phyloP scores from a whole-genome alignment of 2,113 vertebrate genomes.

The Ellobius talpinus region DNA sequence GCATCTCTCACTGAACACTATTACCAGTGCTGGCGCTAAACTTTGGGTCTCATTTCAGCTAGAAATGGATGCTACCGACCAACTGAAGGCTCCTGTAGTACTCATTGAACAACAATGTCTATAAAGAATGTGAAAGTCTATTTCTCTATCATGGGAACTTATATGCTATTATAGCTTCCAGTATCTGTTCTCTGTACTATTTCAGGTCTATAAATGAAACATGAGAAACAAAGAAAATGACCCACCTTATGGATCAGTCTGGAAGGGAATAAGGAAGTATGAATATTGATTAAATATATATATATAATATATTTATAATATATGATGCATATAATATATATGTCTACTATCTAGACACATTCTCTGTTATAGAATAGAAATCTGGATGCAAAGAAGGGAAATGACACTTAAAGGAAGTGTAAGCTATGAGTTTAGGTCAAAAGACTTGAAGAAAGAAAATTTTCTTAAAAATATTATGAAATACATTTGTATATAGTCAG shows the following conservation, averaged over 20 bases:
- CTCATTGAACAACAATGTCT: not conserved
- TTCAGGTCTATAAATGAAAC: not conserved
- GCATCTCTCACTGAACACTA: not conserved
- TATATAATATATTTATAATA: not conserved
- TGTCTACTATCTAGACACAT: not conserved
- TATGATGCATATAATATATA: not conserved
- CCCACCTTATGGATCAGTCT: not conserved
- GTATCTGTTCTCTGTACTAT: not conserved
- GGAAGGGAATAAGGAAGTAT: not conserved
- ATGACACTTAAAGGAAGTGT: fast-evolving
- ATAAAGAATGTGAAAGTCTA: no score
- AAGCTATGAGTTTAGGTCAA: not conserved
- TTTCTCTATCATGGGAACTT: not conserved
- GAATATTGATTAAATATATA: not conserved
- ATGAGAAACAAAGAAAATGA: not conserved
- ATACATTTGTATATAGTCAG: not conserved
- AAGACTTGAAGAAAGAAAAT: not conserved
- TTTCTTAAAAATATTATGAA: not conserved
- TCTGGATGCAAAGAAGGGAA: not conserved
- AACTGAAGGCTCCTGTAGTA: no score
- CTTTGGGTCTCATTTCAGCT: no score
- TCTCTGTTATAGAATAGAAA: not conserved
- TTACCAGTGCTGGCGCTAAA: not conserved
- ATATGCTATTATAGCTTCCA: not conserved
- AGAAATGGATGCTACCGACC: not conserved